phyloP scores from a whole-genome alignment of 2,113 vertebrate genomes.

The Bubalus kerabau region DNA sequence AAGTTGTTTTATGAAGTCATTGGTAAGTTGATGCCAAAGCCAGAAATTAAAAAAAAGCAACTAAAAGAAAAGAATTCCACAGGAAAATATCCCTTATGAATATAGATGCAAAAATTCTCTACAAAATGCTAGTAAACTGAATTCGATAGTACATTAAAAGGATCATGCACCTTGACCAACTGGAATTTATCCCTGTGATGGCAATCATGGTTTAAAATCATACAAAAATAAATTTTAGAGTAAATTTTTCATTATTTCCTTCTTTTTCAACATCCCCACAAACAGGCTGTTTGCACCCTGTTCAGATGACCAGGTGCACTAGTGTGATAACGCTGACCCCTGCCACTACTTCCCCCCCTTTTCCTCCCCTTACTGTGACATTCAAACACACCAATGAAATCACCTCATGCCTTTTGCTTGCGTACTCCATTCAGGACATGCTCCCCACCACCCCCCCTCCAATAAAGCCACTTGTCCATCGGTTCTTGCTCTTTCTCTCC shows the following conservation, averaged over 20 bases:
- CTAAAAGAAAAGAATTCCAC: neutral
- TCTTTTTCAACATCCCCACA: neutral
- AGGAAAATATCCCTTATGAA: neutral
- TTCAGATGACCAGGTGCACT: neutral
- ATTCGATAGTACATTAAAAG: neutral
- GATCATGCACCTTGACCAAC: neutral
- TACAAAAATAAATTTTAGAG: neutral
- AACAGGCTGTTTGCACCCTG: neutral
- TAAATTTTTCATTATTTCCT: neutral
- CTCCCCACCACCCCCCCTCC: accelerated
- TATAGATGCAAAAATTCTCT: neutral
- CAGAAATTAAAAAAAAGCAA: neutral
- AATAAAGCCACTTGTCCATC: neutral
- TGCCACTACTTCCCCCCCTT: neutral
- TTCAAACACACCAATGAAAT: neutral
- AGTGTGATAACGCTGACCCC: neutral
- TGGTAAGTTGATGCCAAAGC: neutral
- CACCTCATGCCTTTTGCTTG: neutral
- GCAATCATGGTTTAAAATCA: neutral
- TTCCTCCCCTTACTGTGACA: neutral
- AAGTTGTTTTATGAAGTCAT: neutral
- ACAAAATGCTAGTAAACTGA: neutral
- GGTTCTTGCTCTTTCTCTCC: neutral
- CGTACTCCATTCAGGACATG: neutral
- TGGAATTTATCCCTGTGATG: neutral